phyloP scores from a whole-genome alignment of 1,140 invertebrate species.

The Bombus superbus region DNA sequence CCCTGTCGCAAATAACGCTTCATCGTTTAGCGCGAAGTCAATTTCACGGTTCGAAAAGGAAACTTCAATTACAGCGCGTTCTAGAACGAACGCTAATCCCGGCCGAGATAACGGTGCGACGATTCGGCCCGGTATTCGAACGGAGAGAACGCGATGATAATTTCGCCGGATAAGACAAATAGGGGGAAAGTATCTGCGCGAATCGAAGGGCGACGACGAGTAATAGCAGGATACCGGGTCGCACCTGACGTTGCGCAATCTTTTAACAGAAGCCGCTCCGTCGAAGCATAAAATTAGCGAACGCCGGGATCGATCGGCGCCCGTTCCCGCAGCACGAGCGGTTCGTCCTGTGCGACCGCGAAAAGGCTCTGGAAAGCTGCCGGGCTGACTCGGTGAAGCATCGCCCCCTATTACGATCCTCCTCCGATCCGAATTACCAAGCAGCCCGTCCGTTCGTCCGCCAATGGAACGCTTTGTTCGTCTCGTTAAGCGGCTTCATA shows the following conservation, averaged over 20 bases:
- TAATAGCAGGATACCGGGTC: neutral
- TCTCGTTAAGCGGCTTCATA: conserved; percentile 1
- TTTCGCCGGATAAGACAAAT: conserved; percentile 4
- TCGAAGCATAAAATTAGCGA: conserved; percentile 70
- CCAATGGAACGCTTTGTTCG: conserved; percentile 25
- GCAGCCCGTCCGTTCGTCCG: conserved; percentile 25
- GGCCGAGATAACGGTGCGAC: neutral
- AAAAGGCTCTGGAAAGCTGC: conserved; percentile 32
- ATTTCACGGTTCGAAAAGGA: conserved; percentile 44
- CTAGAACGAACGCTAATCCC: conserved; percentile 1
- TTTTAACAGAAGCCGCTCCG: conserved; percentile 64
- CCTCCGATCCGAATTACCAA: conserved; percentile 61
- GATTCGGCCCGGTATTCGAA: neutral
- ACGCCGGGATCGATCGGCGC: conserved; percentile 56
- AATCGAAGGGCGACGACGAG: neutral
- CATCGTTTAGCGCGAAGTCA: conserved; percentile 28
- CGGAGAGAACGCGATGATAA: conserved; percentile 12
- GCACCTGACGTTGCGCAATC: conserved; percentile 50
- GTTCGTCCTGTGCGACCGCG: conserved; percentile 11
- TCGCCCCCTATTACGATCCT: conserved; percentile 59
- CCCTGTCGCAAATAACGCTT: neutral
- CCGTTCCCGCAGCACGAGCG: neutral
- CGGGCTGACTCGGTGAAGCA: conserved; percentile 44
- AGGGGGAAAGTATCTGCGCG: neutral
- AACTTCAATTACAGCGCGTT: conserved; percentile 15